Evolutionary conservation across 2,888 invertebrate species (phyloP).

Genomic region (Thyatira batis): DNA sequence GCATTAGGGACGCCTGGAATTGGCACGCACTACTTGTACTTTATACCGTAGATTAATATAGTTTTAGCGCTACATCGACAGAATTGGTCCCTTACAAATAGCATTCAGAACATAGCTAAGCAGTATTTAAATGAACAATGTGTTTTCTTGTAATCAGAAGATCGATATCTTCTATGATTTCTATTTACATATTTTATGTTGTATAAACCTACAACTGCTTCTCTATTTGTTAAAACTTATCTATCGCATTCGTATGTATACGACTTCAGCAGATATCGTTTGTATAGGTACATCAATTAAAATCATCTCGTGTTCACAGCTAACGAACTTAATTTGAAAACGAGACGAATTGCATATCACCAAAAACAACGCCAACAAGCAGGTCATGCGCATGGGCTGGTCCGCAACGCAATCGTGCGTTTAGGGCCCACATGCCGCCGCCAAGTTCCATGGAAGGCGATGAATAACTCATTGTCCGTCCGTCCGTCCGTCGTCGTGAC

Average conservation of each 20-base stretch:
- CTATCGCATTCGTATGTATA: too few species aligned
- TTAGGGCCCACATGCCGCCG: constrained; percentile 72
- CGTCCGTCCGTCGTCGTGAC: constrained; percentile 74
- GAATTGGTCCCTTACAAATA: not conserved
- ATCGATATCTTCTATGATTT: too few species aligned
- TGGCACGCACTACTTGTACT: constrained; percentile 52
- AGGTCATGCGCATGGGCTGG: constrained; percentile 63
- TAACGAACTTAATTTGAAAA: not conserved
- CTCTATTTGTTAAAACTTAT: too few species aligned
- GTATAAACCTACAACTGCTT: too few species aligned
- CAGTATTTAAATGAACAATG: too few species aligned
- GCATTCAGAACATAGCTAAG: not conserved
- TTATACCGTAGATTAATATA: constrained; percentile 2
- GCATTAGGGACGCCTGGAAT: constrained; percentile 67
- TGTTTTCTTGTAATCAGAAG: too few species aligned
- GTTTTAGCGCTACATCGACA: not conserved
- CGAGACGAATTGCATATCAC: constrained; percentile 21
- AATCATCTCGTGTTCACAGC: not conserved
- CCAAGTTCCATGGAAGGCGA: constrained; percentile 73
- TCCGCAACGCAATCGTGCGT: constrained; percentile 73
- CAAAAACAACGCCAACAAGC: constrained; percentile 60
- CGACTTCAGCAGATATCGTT: not conserved
- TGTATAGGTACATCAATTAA: not conserved
- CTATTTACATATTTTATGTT: too few species aligned
- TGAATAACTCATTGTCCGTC: constrained; percentile 82